A percentile compares a stretch with the other conserved stretches of the same genome.
These are phyloP conservation scores for Girardinichthys multiradiatus DNA, from an alignment of 2,113 vertebrate genomes.

Conservation along the genomic window DNA sequence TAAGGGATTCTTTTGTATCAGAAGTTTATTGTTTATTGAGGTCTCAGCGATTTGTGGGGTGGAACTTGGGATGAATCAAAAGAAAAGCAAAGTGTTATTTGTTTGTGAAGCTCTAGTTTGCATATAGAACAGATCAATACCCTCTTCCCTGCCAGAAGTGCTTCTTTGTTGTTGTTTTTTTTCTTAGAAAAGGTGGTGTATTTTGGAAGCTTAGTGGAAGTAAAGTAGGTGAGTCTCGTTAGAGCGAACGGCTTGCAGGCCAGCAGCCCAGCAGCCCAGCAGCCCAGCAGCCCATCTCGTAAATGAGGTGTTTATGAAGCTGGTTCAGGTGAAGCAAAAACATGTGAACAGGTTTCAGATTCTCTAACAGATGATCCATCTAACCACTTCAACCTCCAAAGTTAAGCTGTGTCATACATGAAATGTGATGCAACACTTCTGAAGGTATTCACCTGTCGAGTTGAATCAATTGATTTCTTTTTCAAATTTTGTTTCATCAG, in stretches of 20 bases:
- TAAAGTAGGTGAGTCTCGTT: slow-evolving; percentile 42
- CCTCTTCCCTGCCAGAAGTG: slow-evolving; percentile 41
- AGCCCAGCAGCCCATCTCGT: slow-evolving; percentile 27
- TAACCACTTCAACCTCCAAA: no score
- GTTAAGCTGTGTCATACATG: no score
- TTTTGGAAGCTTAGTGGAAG: slow-evolving; percentile 15
- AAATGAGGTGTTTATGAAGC: slow-evolving; percentile 15
- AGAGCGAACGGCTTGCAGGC: slow-evolving; percentile 31
- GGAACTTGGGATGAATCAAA: slow-evolving; percentile 71
- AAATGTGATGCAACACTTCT: no score
- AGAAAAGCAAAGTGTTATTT: slow-evolving; percentile 57
- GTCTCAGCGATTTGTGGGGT: slow-evolving; percentile 61
- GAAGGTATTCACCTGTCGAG: no score
- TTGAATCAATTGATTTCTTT: no score
- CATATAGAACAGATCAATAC: slow-evolving; percentile 65
- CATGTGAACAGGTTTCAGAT: neutral
- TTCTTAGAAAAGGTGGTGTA: neutral
- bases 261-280: slow-evolving; percentile 10
- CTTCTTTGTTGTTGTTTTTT: slow-evolving; percentile 51
- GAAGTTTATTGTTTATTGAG: slow-evolving; percentile 70
- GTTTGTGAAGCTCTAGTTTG: slow-evolving; percentile 61
- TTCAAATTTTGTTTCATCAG: no score
- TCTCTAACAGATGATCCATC: no score
- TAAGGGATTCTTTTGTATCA: slow-evolving; percentile 62
- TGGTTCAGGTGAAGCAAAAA: slow-evolving; percentile 30